phyloP scores from a whole-genome alignment of 1,140 invertebrate genomes.

The Manduca sexta region DNA sequence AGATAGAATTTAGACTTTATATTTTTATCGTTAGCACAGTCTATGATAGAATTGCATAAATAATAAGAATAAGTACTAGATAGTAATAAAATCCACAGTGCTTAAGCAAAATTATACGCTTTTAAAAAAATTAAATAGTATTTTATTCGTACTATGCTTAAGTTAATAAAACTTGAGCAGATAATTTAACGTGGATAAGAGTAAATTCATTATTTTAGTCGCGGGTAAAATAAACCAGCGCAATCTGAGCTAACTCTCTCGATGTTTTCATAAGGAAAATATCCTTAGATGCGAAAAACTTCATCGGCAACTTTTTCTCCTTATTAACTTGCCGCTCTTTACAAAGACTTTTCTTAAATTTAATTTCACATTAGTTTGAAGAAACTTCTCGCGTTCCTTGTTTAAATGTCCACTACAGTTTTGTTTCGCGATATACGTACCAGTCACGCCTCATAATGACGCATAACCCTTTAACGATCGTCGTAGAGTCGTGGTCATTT shows the following conservation, averaged over 20 bases:
- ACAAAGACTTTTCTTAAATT: constrained; percentile 39
- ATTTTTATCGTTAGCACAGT: no score
- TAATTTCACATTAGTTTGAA: constrained; percentile 30
- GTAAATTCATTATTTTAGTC: constrained; percentile 25
- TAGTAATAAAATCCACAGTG: no score
- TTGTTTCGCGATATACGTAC: constrained; percentile 2
- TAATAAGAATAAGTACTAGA: no score
- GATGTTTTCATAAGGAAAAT: constrained; percentile 48
- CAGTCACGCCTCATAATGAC: not conserved
- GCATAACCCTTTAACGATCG: no score
- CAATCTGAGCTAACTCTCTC: constrained; percentile 31
- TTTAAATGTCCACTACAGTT: constrained; percentile 14
- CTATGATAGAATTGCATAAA: no score
- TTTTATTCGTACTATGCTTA: no score
- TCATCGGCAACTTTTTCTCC: constrained; percentile 38
- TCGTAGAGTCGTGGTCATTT: no score
- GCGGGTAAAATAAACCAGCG: constrained; percentile 28
- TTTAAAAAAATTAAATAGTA: no score
- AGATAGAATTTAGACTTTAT: no score
- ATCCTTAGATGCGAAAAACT: constrained; percentile 35
- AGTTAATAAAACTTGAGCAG: not conserved
- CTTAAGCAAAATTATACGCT: no score
- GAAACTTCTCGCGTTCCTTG: constrained; percentile 10
- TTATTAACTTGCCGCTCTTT: constrained; percentile 40
- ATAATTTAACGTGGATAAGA: constrained; percentile 20